Conservation (phyloP, 2,888 invertebrate genomes). For the Cabera pusaria region DNA sequence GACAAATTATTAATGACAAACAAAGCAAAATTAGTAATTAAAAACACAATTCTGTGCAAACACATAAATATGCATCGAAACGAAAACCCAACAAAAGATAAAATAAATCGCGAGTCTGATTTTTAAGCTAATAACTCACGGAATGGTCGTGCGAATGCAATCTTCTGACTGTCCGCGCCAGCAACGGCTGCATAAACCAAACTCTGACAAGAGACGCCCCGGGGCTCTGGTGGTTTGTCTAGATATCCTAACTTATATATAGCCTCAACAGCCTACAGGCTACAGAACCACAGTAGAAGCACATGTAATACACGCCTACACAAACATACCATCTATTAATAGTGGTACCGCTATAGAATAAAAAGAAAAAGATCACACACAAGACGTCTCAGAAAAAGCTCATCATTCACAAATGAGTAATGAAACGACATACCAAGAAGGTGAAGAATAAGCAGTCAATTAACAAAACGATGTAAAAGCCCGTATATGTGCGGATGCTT, state of each 20-base stretch:
- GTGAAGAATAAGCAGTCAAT: conserved; percentile 30
- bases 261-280: conserved; percentile 30
- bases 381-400: conserved; percentile 5
- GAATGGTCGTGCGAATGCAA: conserved; percentile 53
- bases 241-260: conserved; percentile 38
- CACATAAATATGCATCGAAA: conserved; percentile 30
- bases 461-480: conserved; percentile 30
- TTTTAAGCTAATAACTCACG: conserved; percentile 58
- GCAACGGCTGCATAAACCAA: conserved; percentile 60
- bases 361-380: not conserved
- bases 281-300: conserved; percentile 27
- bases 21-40: conserved; percentile 19
- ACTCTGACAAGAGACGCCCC: conserved; percentile 59
- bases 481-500: not conserved
- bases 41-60: too few species aligned
- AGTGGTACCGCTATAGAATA: too few species aligned
- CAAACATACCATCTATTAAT: too few species aligned
- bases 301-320: conserved; percentile 1
- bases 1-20: conserved; percentile 6
- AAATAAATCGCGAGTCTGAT: conserved; percentile 46
- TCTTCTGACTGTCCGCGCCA: conserved; percentile 51
- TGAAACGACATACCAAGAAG: conserved; percentile 20
- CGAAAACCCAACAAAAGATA: conserved; percentile 43
- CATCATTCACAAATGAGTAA: conserved; percentile 14
- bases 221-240: conserved; percentile 55